phyloP scores from a whole-genome alignment of 2,888 invertebrate species.

The Xestia rhomboidea region DNA sequence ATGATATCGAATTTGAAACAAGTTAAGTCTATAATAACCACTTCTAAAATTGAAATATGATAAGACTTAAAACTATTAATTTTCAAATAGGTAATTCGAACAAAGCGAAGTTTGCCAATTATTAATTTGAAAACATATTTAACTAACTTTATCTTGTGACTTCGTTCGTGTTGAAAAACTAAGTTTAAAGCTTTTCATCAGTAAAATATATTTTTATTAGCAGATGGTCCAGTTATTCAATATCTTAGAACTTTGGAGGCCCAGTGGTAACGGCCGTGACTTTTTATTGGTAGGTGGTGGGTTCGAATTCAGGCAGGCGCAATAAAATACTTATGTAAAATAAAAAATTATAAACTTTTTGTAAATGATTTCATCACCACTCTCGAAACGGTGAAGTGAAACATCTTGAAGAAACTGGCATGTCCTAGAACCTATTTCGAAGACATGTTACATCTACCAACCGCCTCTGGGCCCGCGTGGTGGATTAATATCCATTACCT shows the following conservation, averaged over 20 bases:
- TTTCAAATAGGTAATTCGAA: not conserved
- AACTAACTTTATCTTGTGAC: not conserved
- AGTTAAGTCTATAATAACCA: not conserved
- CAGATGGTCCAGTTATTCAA: not conserved
- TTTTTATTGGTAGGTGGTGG: not conserved
- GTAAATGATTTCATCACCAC: not conserved
- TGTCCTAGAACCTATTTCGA: not conserved
- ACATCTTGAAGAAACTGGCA: not conserved
- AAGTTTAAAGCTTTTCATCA: not conserved
- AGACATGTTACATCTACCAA: not conserved
- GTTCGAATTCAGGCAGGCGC: no score
- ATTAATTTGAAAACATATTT: not conserved
- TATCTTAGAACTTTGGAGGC: not conserved
- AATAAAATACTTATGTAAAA: no score
- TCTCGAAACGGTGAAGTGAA: not conserved
- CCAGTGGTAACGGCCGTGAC: no score
- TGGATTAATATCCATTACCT: no score
- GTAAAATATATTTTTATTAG: not conserved
- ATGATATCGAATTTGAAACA: not conserved
- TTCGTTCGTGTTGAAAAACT: not conserved
- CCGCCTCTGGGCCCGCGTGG: no score
- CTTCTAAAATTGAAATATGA: conserved; percentile 3
- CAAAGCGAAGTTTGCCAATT: not conserved
- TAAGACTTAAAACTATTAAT: not conserved
- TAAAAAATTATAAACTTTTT: no score